Evolutionary conservation across 2,888 invertebrate genomes (phyloP).

Genomic region (Mechanitis mazaeus): DNA sequence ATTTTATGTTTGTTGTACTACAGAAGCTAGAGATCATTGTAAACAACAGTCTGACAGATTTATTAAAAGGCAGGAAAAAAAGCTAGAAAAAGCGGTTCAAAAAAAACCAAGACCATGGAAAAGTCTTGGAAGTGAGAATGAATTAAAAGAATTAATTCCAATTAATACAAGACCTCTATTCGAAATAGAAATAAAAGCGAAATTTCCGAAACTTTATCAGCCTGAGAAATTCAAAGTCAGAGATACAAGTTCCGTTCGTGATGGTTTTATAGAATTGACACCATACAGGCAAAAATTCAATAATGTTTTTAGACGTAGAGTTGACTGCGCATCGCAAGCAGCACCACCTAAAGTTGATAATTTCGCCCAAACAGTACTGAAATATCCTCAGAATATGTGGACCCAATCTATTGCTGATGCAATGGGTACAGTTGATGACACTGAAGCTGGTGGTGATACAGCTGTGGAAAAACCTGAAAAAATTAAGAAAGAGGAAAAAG

Average conservation of each 20-base stretch:
- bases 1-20: constrained; percentile 81
- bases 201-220: constrained; percentile 73
- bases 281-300: constrained; percentile 76
- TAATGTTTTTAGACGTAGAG: constrained; percentile 74
- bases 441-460: constrained; percentile 50
- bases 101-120: constrained; percentile 78
- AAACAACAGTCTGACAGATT: constrained; percentile 68
- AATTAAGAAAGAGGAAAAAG: background rate
- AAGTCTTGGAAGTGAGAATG: constrained; percentile 79
- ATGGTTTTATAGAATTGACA: constrained; percentile 82
- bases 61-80: constrained; percentile 76
- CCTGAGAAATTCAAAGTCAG: constrained; percentile 72
- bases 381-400: constrained; percentile 82
- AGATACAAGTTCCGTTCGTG: constrained; percentile 75
- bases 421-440: constrained; percentile 42
- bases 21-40: constrained; percentile 73
- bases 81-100: constrained; percentile 74
- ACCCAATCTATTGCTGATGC: constrained; percentile 78
- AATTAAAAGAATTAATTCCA: constrained; percentile 75
- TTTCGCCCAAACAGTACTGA: constrained; percentile 81
- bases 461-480: constrained; percentile 38
- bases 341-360: constrained; percentile 62
- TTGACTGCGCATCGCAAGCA: constrained; percentile 78
- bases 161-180: constrained; percentile 76
- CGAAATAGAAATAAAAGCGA: constrained; percentile 81